phyloP scores from a whole-genome alignment of 2,797 vertebrate species.

The Hoplostethus mediterraneus region DNA sequence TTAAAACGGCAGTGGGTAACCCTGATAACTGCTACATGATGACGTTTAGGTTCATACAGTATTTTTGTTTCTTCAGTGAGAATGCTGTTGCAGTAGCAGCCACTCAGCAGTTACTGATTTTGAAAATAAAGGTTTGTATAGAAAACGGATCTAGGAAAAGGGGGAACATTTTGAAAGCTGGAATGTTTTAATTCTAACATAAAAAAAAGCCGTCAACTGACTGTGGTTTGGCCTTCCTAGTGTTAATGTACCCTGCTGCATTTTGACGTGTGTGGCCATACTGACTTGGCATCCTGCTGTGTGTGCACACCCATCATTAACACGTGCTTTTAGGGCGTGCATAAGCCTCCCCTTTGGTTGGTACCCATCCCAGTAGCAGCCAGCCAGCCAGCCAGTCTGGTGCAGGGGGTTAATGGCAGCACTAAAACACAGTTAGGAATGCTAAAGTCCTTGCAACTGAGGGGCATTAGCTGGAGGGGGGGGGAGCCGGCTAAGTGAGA shows the following conservation, averaged over 20 bases:
- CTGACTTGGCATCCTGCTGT: not conserved
- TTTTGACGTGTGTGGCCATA: not conserved
- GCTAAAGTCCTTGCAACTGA: constrained; percentile 50
- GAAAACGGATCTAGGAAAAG: too few relatives aligned
- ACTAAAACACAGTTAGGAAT: constrained; percentile 67
- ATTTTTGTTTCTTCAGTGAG: not conserved
- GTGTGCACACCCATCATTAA: constrained; percentile 6
- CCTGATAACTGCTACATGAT: too few relatives aligned
- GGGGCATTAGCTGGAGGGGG: constrained; percentile 54
- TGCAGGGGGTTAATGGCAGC: constrained; percentile 66
- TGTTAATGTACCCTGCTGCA: not conserved
- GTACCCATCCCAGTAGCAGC: constrained; percentile 21
- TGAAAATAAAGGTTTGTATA: too few relatives aligned
- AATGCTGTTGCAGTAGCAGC: too few relatives aligned
- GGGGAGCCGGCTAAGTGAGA: constrained; percentile 55
- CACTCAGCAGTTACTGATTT: too few relatives aligned
- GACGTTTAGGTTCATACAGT: too few relatives aligned
- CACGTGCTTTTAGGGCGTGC: constrained; percentile 30
- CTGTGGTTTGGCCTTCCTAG: not conserved
- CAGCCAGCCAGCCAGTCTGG: constrained; percentile 1
- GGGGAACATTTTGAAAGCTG: too few relatives aligned
- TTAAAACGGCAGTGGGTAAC: not conserved
- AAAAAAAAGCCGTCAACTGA: not conserved
- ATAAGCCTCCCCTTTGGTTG: constrained; percentile 26
- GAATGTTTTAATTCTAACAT: too few relatives aligned